These are phyloP conservation scores for Gopherus evgoodei DNA, from an alignment of 2,113 vertebrate species.

Conservation along the genomic window DNA sequence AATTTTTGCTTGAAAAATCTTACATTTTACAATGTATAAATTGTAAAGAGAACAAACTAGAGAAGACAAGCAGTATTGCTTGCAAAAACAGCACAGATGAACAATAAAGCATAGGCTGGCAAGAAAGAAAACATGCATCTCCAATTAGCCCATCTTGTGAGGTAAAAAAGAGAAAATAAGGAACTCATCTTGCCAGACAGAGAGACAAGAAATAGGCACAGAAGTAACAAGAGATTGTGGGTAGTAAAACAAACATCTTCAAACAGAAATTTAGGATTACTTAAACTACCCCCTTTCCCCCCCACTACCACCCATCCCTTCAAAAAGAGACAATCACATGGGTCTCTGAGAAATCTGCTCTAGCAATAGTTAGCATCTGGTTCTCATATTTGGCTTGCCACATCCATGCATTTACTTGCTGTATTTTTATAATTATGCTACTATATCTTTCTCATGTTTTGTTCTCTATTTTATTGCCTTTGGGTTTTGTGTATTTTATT, in stretches of 20 bases:
- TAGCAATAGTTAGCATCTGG: not conserved
- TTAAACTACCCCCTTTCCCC: not conserved
- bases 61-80: not conserved
- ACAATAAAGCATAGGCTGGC: slow-evolving; percentile 27
- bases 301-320: not conserved
- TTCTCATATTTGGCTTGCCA: not conserved
- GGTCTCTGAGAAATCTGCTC: not conserved
- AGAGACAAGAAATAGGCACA: not conserved
- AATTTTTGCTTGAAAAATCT: slow-evolving; percentile 14
- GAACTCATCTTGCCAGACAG: not conserved
- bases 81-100: slow-evolving; percentile 30
- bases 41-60: slow-evolving; percentile 24
- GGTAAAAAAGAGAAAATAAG: not conserved
- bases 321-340: not conserved
- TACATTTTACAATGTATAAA: slow-evolving; percentile 3
- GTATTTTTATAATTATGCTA: not conserved
- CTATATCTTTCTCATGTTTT: no score
- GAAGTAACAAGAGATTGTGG: not conserved
- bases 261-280: not conserved
- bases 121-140: not conserved
- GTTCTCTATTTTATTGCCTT: no score
- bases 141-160: fast-evolving
- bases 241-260: not conserved
- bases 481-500: no score
- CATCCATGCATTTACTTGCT: not conserved